phyloP scores from a whole-genome alignment of 1,140 invertebrate genomes.

The Drosophila persimilis region DNA sequence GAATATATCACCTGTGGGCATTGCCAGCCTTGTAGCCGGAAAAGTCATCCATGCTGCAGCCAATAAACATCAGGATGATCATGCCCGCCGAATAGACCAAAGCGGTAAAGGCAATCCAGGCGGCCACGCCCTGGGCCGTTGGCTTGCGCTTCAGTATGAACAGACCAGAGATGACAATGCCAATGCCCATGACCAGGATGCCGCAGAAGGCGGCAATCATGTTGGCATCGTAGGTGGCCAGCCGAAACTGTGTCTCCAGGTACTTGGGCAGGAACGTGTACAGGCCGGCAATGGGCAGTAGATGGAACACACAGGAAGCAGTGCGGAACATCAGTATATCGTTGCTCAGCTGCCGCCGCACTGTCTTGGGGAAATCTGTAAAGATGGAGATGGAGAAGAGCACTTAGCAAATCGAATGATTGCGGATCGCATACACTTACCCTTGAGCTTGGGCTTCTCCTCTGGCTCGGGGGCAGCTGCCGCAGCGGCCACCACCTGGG shows the following conservation, averaged over 20 bases:
- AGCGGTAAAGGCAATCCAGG: slow-evolving; percentile 95
- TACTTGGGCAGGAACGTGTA: slow-evolving; percentile 98
- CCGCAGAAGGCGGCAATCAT: slow-evolving; percentile 95
- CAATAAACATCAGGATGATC: slow-evolving; percentile 94
- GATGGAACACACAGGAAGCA: slow-evolving; percentile 93
- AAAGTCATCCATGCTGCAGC: slow-evolving; percentile 93
- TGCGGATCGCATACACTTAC: slow-evolving; percentile 8
- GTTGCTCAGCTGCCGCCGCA: slow-evolving; percentile 93
- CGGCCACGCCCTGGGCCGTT: slow-evolving; percentile 92
- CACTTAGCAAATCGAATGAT: not conserved
- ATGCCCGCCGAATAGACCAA: slow-evolving; percentile 94
- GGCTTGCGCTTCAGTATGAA: slow-evolving; percentile 93
- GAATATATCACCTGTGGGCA: slow-evolving; percentile 42
- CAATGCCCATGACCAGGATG: slow-evolving; percentile 95
- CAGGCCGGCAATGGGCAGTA: slow-evolving; percentile 94
- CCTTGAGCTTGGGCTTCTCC: slow-evolving; percentile 75
- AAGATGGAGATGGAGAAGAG: not conserved
- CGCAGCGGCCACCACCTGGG: slow-evolving; percentile 10
- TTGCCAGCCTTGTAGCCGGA: slow-evolving; percentile 85
- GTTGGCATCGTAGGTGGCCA: slow-evolving; percentile 94
- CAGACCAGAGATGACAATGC: slow-evolving; percentile 93
- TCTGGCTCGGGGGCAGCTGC: slow-evolving; percentile 46
- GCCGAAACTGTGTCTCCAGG: slow-evolving; percentile 94
- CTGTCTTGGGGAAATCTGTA: slow-evolving; percentile 93
- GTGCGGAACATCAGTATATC: slow-evolving; percentile 95